phyloP scores from a whole-genome alignment of 2,888 invertebrate species.

The Agrilus biguttatus region DNA sequence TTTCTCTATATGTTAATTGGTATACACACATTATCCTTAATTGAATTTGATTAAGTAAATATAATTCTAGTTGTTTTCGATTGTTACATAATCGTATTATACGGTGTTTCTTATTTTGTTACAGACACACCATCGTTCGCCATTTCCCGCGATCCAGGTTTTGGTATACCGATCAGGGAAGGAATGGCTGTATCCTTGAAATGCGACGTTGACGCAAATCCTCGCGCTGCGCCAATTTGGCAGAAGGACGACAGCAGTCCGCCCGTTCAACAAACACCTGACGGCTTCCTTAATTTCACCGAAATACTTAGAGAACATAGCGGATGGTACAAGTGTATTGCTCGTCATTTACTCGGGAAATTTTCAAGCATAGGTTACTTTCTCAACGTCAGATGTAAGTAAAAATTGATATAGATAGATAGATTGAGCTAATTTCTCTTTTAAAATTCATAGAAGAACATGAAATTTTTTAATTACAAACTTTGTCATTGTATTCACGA shows the following conservation, averaged over 20 bases:
- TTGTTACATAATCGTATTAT: no score
- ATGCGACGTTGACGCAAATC: constrained; percentile 90
- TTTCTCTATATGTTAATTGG: no score
- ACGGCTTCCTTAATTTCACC: constrained; percentile 75
- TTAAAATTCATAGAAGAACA: no score
- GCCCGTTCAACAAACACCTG: constrained; percentile 51
- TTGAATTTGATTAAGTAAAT: no score
- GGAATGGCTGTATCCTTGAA: constrained; percentile 80
- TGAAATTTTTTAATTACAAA: no score
- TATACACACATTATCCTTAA: no score
- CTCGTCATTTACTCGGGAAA: constrained; percentile 66
- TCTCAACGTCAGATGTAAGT: constrained; percentile 78
- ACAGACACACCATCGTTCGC: constrained; percentile 85
- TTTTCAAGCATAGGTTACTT: constrained; percentile 86
- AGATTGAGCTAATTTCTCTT: no score
- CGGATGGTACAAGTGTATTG: constrained; percentile 88
- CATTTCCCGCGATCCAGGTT: constrained; percentile 84
- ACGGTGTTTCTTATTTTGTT: constrained; percentile 15
- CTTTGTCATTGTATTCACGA: no score
- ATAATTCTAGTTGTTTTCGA: no score
- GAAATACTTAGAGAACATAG: constrained; percentile 66
- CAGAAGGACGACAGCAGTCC: constrained; percentile 40
- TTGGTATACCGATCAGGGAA: constrained; percentile 76
- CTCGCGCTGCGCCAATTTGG: constrained; percentile 74
- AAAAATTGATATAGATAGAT: background rate